A percentile compares a stretch with the other conserved stretches of the same genome.
Evolutionary conservation across 2,888 invertebrate genomes (phyloP).

Genomic region (Philereme vetulata): DNA sequence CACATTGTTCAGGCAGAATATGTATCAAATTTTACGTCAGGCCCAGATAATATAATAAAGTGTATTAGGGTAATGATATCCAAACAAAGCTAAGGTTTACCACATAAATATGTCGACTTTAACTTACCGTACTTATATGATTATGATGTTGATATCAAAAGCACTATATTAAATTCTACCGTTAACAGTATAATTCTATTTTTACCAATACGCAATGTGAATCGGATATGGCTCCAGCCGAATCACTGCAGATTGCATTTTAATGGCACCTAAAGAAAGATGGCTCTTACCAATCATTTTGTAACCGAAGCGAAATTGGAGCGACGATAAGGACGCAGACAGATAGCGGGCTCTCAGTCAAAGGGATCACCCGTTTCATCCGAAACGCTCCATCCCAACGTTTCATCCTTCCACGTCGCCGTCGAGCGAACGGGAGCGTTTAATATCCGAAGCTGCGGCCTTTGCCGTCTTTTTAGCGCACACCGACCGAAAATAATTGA

Average conservation of each 20-base stretch:
- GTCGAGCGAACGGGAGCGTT: slow-evolving; percentile 57
- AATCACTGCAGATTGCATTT: slow-evolving; percentile 32
- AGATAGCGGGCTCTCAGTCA: slow-evolving; percentile 66
- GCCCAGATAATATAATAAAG: no score
- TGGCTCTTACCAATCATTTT: slow-evolving; percentile 50
- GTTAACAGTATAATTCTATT: no score
- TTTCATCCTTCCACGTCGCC: slow-evolving; percentile 55
- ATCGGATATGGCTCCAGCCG: neutral
- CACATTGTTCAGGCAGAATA: no score
- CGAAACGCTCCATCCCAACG: slow-evolving; percentile 37
- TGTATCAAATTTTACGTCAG: no score
- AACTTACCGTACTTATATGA: no score
- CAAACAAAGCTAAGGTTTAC: no score
- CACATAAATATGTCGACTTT: no score
- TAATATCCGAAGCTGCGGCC: slow-evolving; percentile 74
- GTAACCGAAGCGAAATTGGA: slow-evolving; percentile 53
- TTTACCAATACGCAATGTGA: neutral
- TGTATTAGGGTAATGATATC: no score
- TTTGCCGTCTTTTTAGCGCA: slow-evolving; percentile 71
- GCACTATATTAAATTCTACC: no score
- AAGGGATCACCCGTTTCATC: slow-evolving; percentile 64
- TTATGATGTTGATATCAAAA: no score
- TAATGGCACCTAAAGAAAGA: slow-evolving; percentile 39
- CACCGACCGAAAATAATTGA: slow-evolving; percentile 77
- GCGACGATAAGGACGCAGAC: slow-evolving; percentile 70